phyloP scores from a whole-genome alignment of 2,797 vertebrate species.

The Antennarius maculatus region DNA sequence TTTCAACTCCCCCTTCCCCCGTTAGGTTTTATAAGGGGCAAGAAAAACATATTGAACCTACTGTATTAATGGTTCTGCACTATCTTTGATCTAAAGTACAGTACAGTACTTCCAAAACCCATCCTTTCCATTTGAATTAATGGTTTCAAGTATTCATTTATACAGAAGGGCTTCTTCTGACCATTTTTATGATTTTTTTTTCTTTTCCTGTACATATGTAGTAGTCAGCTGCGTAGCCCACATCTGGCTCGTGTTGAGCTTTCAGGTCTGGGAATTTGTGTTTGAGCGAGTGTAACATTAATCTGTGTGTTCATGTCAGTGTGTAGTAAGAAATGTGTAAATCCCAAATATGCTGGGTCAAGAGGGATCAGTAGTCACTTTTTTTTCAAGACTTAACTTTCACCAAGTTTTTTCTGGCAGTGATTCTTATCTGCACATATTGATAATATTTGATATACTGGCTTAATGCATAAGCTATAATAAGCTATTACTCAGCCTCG shows the following conservation, averaged over 20 bases:
- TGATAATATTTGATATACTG: slow-evolving; percentile 33
- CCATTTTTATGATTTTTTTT: neutral
- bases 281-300: slow-evolving; percentile 25
- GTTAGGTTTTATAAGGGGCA: neutral
- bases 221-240: slow-evolving; percentile 6
- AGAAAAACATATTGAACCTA: neutral
- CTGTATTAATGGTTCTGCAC: neutral
- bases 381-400: slow-evolving; percentile 42
- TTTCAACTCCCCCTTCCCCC: neutral
- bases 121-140: neutral
- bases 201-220: neutral
- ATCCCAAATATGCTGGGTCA: slow-evolving; percentile 23
- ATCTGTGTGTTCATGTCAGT: slow-evolving; percentile 13
- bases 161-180: neutral
- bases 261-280: slow-evolving; percentile 16
- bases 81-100: too few species aligned
- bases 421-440: slow-evolving; percentile 30
- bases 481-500: slow-evolving; percentile 16
- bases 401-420: slow-evolving; percentile 24
- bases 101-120: too few species aligned
- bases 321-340: slow-evolving; percentile 28
- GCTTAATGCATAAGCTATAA: slow-evolving; percentile 39
- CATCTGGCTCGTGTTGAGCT: slow-evolving; percentile 34
- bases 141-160: neutral
- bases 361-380: slow-evolving; percentile 35